Percentiles rank a stretch among this genome's conserved stretches.
phyloP scores from a whole-genome alignment of 2,113 vertebrate species.

The Centrocercus urophasianus region DNA sequence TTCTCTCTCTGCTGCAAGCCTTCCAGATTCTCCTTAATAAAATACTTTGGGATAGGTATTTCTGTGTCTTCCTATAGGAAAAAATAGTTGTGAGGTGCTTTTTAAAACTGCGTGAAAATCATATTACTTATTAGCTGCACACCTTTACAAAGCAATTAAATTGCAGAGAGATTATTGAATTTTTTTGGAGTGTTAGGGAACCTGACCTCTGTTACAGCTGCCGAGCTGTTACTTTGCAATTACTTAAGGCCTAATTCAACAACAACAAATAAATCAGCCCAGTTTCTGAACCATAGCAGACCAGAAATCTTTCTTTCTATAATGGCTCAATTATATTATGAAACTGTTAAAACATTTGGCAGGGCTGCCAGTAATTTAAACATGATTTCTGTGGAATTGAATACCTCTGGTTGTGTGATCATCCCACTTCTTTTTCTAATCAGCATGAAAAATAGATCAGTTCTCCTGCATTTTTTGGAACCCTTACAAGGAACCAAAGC shows the following conservation, averaged over 20 bases:
- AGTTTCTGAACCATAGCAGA: not conserved
- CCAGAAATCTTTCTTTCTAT: constrained; percentile 26
- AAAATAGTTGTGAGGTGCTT: not conserved
- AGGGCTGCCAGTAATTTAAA: constrained; percentile 1
- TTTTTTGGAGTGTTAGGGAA: not conserved
- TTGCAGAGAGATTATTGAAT: not conserved
- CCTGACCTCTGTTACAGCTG: constrained; percentile 46
- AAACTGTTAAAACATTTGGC: constrained; percentile 56
- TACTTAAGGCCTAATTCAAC: constrained; percentile 45
- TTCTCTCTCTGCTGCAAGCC: constrained; percentile 79
- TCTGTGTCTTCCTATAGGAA: constrained; percentile 82
- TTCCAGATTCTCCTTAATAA: constrained; percentile 83
- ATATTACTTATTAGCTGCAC: not conserved
- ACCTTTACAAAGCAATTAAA: not conserved
- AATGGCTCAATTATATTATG: constrained; percentile 59
- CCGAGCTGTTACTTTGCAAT: constrained; percentile 27
- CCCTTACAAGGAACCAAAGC: not conserved
- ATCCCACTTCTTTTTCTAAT: not conserved
- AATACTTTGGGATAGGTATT: constrained; percentile 87
- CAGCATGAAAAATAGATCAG: constrained; percentile 11
- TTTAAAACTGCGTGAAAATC: not conserved
- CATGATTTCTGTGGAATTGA: not conserved
- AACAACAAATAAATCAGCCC: constrained; percentile 62
- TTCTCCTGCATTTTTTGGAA: not conserved
- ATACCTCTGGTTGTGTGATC: constrained; percentile 11